phyloP scores from a whole-genome alignment of 2,888 invertebrate species.

The Drosophila infuscata region DNA sequence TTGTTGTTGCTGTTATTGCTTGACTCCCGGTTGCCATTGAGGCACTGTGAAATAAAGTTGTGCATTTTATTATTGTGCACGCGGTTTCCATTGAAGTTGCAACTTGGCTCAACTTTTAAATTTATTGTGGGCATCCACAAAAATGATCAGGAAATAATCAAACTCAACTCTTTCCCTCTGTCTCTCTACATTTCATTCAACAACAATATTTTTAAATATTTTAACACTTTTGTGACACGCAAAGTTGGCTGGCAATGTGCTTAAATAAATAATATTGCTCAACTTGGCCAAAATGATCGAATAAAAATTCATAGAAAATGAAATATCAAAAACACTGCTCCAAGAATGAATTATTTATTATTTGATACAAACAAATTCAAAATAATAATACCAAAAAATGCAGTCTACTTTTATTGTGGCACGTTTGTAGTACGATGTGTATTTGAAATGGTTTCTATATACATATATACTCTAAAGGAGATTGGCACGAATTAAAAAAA shows the following conservation, averaged over 20 bases:
- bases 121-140: slow-evolving; percentile 25
- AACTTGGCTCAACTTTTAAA: slow-evolving; percentile 20
- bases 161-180: background rate
- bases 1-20: slow-evolving; percentile 17
- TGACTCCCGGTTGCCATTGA: slow-evolving; percentile 47
- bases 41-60: slow-evolving; percentile 48
- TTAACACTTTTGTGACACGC: slow-evolving; percentile 61
- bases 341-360: slow-evolving; percentile 43
- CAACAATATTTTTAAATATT: slow-evolving; percentile 46
- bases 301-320: slow-evolving; percentile 45
- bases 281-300: slow-evolving; percentile 28
- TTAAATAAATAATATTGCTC: slow-evolving; percentile 56
- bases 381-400: background rate
- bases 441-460: background rate
- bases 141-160: background rate
- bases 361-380: slow-evolving; percentile 22
- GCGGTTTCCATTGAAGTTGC: slow-evolving; percentile 29
- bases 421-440: background rate
- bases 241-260: slow-evolving; percentile 47
- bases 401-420: background rate
- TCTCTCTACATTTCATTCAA: background rate
- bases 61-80: slow-evolving; percentile 47
- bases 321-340: slow-evolving; percentile 46
- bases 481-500: background rate
- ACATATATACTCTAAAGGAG: background rate